Base-by-base conservation (phyloP, 1,140 invertebrate genomes). In the Pogonus chalceus region DNA sequence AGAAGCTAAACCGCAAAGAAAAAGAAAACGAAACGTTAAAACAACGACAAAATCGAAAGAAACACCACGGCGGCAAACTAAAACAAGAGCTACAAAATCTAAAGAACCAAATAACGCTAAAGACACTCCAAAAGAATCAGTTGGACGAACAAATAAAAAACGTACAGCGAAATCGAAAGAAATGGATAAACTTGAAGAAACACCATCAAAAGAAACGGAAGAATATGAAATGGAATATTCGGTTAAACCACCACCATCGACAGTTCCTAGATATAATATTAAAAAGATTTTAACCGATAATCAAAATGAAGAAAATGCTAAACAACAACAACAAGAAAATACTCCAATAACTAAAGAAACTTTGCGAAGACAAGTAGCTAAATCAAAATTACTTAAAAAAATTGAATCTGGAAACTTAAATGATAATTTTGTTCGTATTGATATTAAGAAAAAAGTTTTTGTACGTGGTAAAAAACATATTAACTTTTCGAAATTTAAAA, bases 401-500 rank as follows among this genome's bases (percentile, higher is more conserved):
- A 72, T 90, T 0, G 71, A 77, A 50, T 69, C 73, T 57, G 85
- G 87, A 2, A 84, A 79, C 47, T 62, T 85, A 2, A 92, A 91
- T 74, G 87, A 93, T 43, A 97, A 97, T 69, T 97, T 86, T 77
- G 83, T 96, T 0, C 78, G 80, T 59, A 83, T 96, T 47, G 92
- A 96, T 74, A 79, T 96, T 58, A 89, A 92, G 64, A 92, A 92
- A 66, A 96, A 96, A 73, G 78, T 87, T 23, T 95, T 81, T 75
- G 83, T 81, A 1, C 76, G 88, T 20, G 92, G 92, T 12, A 90
- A 88, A 63, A 87, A 85, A 60, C 74, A 73, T 1, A 78, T 88
- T 47, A 92, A 85, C 61, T 88, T 81, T 66, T 81, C 79, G 1
- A 90, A 87, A 62, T 90, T 87, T 64, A 95, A 93, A 68, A 86